phyloP scores from a whole-genome alignment of 2,797 vertebrate species.

The Poecilia wingei region DNA sequence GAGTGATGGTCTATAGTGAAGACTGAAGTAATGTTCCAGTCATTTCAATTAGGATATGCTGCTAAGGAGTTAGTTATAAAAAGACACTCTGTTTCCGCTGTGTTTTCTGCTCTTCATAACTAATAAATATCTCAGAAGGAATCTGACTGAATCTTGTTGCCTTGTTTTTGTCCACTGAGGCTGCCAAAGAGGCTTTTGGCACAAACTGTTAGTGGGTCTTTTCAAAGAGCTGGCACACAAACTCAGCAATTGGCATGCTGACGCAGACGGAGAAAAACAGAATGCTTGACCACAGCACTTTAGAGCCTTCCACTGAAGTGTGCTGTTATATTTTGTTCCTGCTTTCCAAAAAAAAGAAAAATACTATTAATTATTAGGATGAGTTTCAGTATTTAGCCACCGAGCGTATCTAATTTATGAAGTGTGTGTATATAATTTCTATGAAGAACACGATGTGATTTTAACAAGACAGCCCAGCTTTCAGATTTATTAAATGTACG shows the following conservation, averaged over 20 bases:
- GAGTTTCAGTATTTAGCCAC: not conserved
- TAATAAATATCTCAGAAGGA: constrained; percentile 55
- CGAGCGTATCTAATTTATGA: not conserved
- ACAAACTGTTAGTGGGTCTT: constrained; percentile 55
- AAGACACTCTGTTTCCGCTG: constrained; percentile 16
- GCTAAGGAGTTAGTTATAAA: constrained; percentile 39
- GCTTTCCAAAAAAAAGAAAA: not conserved
- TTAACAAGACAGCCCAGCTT: not conserved
- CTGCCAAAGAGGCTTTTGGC: constrained; percentile 78
- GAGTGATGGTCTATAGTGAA: constrained; percentile 1
- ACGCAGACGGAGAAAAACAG: constrained; percentile 47
- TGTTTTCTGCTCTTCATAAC: constrained; percentile 44
- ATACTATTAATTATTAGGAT: constrained; percentile 5
- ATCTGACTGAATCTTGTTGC: constrained; percentile 58
- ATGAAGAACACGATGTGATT: not conserved
- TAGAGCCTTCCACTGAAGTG: constrained; percentile 15
- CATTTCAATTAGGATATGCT: constrained; percentile 26
- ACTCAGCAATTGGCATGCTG: constrained; percentile 64
- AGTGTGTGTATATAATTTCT: not conserved
- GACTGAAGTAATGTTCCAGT: constrained; percentile 25
- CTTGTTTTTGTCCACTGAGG: constrained; percentile 59
- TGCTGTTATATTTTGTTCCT: not conserved
- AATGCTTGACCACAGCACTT: constrained; percentile 37
- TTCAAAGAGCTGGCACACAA: constrained; percentile 72
- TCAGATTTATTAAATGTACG: not conserved